phyloP scores from a whole-genome alignment of 2,113 vertebrate genomes.

The Thunnus maccoyii region DNA sequence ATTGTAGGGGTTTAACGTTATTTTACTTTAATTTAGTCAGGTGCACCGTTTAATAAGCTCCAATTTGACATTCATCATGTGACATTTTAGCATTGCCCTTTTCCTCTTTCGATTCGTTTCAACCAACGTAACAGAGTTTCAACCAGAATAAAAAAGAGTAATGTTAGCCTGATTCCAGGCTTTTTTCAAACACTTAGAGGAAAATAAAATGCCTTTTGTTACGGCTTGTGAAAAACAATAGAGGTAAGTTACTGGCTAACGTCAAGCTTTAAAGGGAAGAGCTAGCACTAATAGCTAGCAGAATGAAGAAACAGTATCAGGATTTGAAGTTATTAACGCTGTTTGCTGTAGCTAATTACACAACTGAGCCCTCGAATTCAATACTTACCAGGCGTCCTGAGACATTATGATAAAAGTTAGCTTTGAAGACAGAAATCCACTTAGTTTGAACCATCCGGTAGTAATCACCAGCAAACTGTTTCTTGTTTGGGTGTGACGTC shows the following conservation, averaged over 20 bases:
- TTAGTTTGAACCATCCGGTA: conserved; percentile 16
- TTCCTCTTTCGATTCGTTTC: not conserved
- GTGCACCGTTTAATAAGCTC: not conserved
- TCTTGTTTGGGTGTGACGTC: conserved; percentile 79
- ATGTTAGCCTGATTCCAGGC: too few species aligned
- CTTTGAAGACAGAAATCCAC: conserved; percentile 20
- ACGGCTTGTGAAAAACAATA: not conserved
- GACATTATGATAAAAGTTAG: conserved; percentile 71
- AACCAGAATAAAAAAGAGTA: not conserved
- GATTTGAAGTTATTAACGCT: not conserved
- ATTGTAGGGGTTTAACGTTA: too few species aligned
- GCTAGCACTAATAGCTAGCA: conserved; percentile 42
- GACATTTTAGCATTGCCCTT: conserved; percentile 31
- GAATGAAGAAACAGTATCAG: not conserved
- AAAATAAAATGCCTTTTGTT: not conserved
- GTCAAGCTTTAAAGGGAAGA: not conserved
- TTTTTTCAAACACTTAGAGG: not conserved
- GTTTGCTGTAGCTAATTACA: not conserved
- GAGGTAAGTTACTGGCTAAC: not conserved
- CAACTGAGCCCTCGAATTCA: rapidly evolving
- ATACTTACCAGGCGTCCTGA: conserved; percentile 83
- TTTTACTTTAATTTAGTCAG: not conserved
- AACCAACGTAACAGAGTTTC: not conserved
- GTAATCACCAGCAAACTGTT: conserved; percentile 22
- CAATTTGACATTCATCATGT: conserved; percentile 32